phyloP scores from a whole-genome alignment of 53 echinoderm and acorn worm species.

The Arbacia lixula region DNA sequence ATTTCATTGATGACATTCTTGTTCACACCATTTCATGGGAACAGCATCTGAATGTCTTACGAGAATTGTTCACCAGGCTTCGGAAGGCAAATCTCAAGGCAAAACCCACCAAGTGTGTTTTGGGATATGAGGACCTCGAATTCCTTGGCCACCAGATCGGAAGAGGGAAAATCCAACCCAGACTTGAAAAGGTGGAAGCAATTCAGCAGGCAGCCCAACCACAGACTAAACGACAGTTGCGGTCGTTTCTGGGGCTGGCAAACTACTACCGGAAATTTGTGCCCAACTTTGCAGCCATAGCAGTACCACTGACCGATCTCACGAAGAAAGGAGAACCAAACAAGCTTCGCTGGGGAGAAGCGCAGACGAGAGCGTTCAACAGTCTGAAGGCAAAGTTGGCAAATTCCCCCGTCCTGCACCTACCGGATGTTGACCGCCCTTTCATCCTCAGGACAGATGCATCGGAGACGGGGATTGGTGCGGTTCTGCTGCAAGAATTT shows the following conservation, averaged over 20 bases:
- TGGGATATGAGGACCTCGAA: slow-evolving; percentile 56
- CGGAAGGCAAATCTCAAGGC: slow-evolving; percentile 55
- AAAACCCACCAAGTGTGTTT: slow-evolving; percentile 62
- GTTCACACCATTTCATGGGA: slow-evolving; percentile 59
- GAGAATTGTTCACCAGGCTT: slow-evolving; percentile 51
- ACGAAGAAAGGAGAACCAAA: slow-evolving; percentile 67
- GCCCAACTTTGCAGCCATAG: slow-evolving; percentile 57
- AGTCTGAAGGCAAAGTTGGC: slow-evolving; percentile 45
- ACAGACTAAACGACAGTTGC: slow-evolving; percentile 65
- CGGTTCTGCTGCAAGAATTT: slow-evolving; percentile 63
- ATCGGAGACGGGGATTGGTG: slow-evolving; percentile 54
- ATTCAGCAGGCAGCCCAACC: slow-evolving; percentile 48
- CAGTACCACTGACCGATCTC: slow-evolving; percentile 67
- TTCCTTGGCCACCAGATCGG: slow-evolving; percentile 63
- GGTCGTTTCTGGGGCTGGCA: slow-evolving; percentile 62
- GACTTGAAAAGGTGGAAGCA: slow-evolving; percentile 40
- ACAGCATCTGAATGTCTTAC: slow-evolving; percentile 46
- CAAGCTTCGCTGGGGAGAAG: slow-evolving; percentile 56
- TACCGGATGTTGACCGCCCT: slow-evolving; percentile 53
- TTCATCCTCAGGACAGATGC: slow-evolving; percentile 67
- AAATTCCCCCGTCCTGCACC: slow-evolving; percentile 42
- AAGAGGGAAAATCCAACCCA: slow-evolving; percentile 43
- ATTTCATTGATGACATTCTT: slow-evolving; percentile 51
- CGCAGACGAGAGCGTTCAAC: slow-evolving; percentile 58
- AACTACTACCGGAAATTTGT: slow-evolving; percentile 65